Percentiles rank a stretch among this genome's conserved stretches.
phyloP scores from a whole-genome alignment of 2,888 invertebrate genomes.

The Xanthia togata region DNA sequence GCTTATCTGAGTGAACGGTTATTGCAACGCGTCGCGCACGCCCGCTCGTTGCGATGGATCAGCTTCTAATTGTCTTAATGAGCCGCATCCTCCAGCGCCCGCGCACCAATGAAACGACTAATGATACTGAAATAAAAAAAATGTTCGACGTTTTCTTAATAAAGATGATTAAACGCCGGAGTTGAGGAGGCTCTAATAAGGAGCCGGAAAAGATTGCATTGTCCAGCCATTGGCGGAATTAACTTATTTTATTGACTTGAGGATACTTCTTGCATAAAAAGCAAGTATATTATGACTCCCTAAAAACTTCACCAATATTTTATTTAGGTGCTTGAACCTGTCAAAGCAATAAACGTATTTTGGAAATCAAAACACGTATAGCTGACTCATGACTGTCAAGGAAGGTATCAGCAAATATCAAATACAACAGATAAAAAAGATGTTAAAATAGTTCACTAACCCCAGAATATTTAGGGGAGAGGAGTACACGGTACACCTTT shows the following conservation, averaged over 20 bases:
- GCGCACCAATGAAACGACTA: conserved; percentile 62
- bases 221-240: not conserved
- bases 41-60: conserved; percentile 74
- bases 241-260: not conserved
- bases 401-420: conserved; percentile 38
- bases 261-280: not conserved
- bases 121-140: conserved; percentile 40
- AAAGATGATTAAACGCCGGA: conserved; percentile 2
- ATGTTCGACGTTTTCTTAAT: conserved; percentile 15
- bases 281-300: conserved; percentile 16
- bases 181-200: not conserved
- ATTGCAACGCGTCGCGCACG: conserved; percentile 61
- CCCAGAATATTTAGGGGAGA: conserved; percentile 25
- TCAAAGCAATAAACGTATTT: conserved; percentile 42
- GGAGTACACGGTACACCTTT: conserved; percentile 21
- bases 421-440: conserved; percentile 29
- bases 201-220: not conserved
- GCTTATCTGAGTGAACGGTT: conserved; percentile 54
- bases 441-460: conserved; percentile 56
- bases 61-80: conserved; percentile 85
- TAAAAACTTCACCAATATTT: conserved; percentile 34
- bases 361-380: conserved; percentile 51
- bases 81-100: conserved; percentile 82
- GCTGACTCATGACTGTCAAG: conserved; percentile 32
- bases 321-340: conserved; percentile 22